phyloP scores from a whole-genome alignment of 2,113 vertebrate genomes.

The Oreocharis arfaki region DNA sequence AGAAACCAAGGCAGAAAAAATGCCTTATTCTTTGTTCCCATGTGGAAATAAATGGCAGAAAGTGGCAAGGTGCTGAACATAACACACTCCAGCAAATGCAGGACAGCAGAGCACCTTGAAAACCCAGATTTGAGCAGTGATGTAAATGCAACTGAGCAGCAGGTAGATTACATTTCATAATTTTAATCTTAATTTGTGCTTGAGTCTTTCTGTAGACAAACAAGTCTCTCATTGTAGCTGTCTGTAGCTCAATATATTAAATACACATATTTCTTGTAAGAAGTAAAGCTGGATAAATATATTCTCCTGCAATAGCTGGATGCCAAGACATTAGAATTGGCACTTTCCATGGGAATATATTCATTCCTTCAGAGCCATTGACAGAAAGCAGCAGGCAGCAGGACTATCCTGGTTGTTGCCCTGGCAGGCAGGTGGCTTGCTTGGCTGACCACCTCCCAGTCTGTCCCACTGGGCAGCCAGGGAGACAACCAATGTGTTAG shows the following conservation, averaged over 20 bases:
- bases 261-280: background rate
- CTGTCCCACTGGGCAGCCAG: background rate
- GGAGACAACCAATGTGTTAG: background rate
- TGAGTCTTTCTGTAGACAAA: background rate
- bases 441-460: background rate
- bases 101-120: background rate
- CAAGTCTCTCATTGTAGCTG: background rate
- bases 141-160: background rate
- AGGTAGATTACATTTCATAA: background rate
- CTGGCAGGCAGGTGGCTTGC: conserved; percentile 3
- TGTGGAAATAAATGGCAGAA: background rate
- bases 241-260: background rate
- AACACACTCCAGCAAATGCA: background rate
- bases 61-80: background rate
- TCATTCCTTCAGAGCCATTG: conserved; percentile 27
- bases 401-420: background rate
- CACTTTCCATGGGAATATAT: background rate
- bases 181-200: background rate
- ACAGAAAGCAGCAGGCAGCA: conserved; percentile 17
- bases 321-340: background rate
- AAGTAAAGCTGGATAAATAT: background rate
- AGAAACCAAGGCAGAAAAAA: background rate
- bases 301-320: background rate
- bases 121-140: background rate
- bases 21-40: background rate